Percentiles rank a stretch among this genome's conserved stretches.
Evolutionary conservation across 2,888 invertebrate genomes (phyloP).

Genomic region (Tridacna gigas): DNA sequence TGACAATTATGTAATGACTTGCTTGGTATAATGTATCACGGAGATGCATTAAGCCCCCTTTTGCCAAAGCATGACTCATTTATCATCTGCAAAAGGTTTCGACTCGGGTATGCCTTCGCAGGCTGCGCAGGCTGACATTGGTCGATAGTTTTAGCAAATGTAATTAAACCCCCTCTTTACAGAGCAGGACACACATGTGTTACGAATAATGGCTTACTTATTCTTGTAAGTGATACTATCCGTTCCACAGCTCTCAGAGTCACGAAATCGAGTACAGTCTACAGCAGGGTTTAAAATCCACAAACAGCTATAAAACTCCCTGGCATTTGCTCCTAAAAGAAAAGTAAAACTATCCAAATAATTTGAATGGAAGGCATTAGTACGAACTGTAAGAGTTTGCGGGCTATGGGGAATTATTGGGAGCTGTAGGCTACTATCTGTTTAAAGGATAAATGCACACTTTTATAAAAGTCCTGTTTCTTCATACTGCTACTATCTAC

Average conservation of each 20-base stretch:
- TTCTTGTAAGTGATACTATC: conserved; percentile 6
- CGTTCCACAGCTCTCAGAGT: neutral
- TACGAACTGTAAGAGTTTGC: no score
- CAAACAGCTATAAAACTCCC: conserved; percentile 12
- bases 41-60: no score
- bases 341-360: neutral
- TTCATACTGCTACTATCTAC: no score
- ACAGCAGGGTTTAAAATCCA: neutral
- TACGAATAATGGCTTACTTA: conserved; percentile 9
- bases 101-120: neutral
- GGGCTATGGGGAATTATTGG: no score
- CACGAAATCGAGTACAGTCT: neutral
- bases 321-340: neutral
- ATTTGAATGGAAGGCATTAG: neutral
- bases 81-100: neutral
- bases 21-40: no score
- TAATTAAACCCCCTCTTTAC: neutral
- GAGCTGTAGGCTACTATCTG: no score
- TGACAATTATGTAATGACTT: no score
- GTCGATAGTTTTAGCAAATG: neutral
- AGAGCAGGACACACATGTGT: neutral
- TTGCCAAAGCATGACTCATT: no score
- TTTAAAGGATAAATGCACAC: no score
- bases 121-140: neutral
- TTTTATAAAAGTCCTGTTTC: no score